Evolutionary conservation across 1,140 invertebrate genomes (phyloP), one percentile per base, ranked within the genome.

Genomic region (Apis florea): DNA sequence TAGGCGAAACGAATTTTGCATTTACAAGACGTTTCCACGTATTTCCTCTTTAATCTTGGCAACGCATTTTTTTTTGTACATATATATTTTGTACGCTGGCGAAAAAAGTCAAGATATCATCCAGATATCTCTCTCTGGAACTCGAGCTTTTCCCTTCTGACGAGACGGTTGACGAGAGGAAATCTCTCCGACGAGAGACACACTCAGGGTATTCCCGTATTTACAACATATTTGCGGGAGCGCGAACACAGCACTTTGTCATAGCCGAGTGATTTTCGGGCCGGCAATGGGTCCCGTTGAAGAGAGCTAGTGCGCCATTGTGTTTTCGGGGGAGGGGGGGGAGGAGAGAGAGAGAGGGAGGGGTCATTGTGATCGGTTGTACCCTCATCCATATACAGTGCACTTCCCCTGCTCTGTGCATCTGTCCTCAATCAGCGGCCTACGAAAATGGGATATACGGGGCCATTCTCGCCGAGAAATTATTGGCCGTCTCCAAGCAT

Each of bases 401-500:
- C 89, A 92, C 91, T 88, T 89, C 90, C 90, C 91, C 91, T 85
- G 67, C 84, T 91, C 85, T n/a, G 90, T 93, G 92, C 93, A 94
- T 94, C 93, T 94, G 93, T 93, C 93, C 92, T 90, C 93, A 94
- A 94, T 94, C 93, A 94, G 84, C 91, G 88, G 84, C 87, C 90
- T 84, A 91, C 89, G 89, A 93, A 93, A 93, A 93, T 93, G 90
- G 89, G 89, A 91, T 91, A 91, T 89, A 90, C 84, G 88, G 89
- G 83, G 85, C 61, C 75, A 56, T 40, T 49, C n/a, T 74, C 58
- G 80, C 82, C 67, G 88, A 56, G 89, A 90, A 93, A 92, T 85
- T 91, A 93, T 93, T 92, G 89, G 82, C 88, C 85, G 11, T 19
- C n/a, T 9, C 0, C 26, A 24, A n/a, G 54, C 26, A 0, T 40